These are phyloP conservation scores for Agrilus cyanescens DNA, from an alignment of 2,888 invertebrate species.

Conservation along the genomic window DNA sequence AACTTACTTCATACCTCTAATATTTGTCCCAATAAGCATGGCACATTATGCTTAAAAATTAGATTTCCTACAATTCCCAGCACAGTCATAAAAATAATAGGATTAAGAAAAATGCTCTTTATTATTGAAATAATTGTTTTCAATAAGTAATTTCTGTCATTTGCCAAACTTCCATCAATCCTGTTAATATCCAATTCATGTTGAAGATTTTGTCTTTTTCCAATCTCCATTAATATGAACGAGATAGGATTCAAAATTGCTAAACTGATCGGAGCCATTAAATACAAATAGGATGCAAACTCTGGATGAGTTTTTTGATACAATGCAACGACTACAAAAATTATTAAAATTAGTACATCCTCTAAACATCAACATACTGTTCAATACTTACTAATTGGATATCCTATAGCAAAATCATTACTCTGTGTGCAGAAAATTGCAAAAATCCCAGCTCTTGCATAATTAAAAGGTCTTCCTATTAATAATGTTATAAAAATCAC, in stretches of 20 bases:
- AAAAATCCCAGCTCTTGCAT: constrained; percentile 79
- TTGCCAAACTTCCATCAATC: constrained; percentile 14
- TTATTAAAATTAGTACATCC: not conserved
- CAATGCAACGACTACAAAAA: constrained; percentile 62
- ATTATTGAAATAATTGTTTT: constrained; percentile 33
- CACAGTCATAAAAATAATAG: constrained; percentile 86
- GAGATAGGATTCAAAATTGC: constrained; percentile 87
- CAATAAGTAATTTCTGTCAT: constrained; percentile 25
- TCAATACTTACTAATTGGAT: constrained; percentile 72
- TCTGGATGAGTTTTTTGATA: constrained; percentile 80
- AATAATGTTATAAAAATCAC: constrained; percentile 68
- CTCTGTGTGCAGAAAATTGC: constrained; percentile 94
- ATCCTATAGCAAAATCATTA: constrained; percentile 95
- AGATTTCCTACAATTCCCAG: constrained; percentile 79
- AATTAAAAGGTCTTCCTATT: constrained; percentile 67
- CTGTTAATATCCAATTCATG: constrained; percentile 22
- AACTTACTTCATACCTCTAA: constrained; percentile 44
- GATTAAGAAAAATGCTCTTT: constrained; percentile 73
- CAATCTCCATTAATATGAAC: constrained; percentile 78
- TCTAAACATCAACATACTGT: not conserved
- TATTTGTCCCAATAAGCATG: constrained; percentile 60
- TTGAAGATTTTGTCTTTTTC: constrained; percentile 36
- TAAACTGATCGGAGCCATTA: constrained; percentile 89
- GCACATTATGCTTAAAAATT: constrained; percentile 65
- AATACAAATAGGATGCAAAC: constrained; percentile 79